Evolutionary conservation across 2,888 invertebrate species (phyloP).

Genomic region (Octodonta nipae): DNA sequence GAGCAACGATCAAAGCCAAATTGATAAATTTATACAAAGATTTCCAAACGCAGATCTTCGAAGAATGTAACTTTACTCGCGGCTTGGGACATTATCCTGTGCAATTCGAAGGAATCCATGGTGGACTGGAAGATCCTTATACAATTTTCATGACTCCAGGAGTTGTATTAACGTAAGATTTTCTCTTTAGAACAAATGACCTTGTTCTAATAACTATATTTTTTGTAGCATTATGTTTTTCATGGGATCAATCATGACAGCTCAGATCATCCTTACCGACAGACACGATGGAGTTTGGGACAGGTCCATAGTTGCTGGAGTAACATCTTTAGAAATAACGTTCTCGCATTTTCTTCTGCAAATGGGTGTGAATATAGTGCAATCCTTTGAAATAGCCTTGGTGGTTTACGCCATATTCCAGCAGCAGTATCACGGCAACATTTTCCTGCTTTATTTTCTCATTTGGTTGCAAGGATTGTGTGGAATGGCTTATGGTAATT

Average conservation of each 20-base stretch:
- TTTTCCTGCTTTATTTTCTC: slow-evolving; percentile 45
- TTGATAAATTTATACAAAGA: slow-evolving; percentile 46
- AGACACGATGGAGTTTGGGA: slow-evolving; percentile 72
- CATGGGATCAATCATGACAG: slow-evolving; percentile 70
- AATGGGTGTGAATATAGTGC: slow-evolving; percentile 42
- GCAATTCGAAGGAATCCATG: slow-evolving; percentile 50
- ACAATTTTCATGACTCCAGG: slow-evolving; percentile 74
- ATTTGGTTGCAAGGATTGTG: slow-evolving; percentile 61
- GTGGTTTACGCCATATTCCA: slow-evolving; percentile 49
- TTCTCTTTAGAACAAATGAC: no score
- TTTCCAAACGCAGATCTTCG: slow-evolving; percentile 50
- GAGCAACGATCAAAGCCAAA: slow-evolving; percentile 43
- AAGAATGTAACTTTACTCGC: slow-evolving; percentile 49
- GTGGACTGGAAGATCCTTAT: slow-evolving; percentile 51
- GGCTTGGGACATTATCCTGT: slow-evolving; percentile 49
- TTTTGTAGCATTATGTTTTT: slow-evolving; percentile 64
- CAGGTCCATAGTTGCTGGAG: slow-evolving; percentile 73
- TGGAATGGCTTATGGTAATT: slow-evolving; percentile 68
- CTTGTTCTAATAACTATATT: not conserved
- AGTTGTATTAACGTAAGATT: slow-evolving; percentile 65
- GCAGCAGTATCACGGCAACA: slow-evolving; percentile 48
- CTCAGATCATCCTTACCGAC: slow-evolving; percentile 67
- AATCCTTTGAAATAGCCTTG: slow-evolving; percentile 47
- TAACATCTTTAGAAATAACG: slow-evolving; percentile 65
- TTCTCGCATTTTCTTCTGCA: slow-evolving; percentile 69